Evolutionary conservation across 2,797 vertebrate species (phyloP), one percentile per base, ranked within the genome.

Genomic region (Oreochromis mossambicus): DNA sequence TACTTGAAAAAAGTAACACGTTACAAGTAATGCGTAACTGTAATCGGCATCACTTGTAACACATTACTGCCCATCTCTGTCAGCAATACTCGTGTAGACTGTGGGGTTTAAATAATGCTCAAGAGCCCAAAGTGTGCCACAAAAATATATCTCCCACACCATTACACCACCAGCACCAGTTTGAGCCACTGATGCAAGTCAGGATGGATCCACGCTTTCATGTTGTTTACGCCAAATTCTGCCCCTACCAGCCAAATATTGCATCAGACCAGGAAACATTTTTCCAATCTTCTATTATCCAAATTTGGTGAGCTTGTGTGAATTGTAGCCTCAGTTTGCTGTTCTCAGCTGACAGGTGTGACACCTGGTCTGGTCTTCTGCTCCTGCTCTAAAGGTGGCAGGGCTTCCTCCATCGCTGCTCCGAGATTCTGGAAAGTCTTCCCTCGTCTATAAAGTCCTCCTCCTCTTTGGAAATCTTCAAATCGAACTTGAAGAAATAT

Each of bases 261-360:
- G 14, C 56, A 63, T 63, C 32, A 5, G 32, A 36, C 58, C 58
- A 63, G 61, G 6, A n/a, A 66, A 21, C 34, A 38, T 13, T 66
- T 1, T 63, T 8, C 36, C 0, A 21, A 38, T 21, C 10, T 63
- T 63, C 19, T 63, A n/a, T 36, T 1, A n/a, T 63, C 32, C 34
- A 5, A 13, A 38, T 63, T 63, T 38, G 19, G 0, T 13, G 34
- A 21, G 1, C 34, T n/a, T 0, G 6, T 38, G 32, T 38, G 32
- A 63, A 36, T 5, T 0, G 17, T 21, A 63, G 58, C 11, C 34
- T 63, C 11, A 63, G 32, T 9, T 66, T 41, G 34, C 19, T 38
- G 34, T 41, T 66, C 36, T 41, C 36, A 41, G 36, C 36, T 41
- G 61, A 8, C n/a, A 41, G 61, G 12, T 5, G 12, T 6, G 36